Evolutionary conservation across 2,888 invertebrate genomes (phyloP).

Genomic region (Meteorus colon): DNA sequence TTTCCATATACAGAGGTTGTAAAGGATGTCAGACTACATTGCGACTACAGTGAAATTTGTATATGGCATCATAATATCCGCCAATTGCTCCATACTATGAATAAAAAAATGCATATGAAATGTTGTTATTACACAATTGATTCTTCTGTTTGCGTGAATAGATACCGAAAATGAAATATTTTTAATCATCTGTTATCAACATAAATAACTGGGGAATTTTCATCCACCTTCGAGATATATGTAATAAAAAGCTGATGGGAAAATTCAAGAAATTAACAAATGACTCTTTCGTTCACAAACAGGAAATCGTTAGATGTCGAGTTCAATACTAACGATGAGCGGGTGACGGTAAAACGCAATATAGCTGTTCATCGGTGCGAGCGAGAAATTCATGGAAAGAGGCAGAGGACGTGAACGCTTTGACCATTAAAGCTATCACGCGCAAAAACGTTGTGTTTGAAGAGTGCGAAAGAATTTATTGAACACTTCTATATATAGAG

Average conservation of each 20-base stretch:
- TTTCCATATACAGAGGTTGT: background rate
- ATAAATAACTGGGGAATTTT: background rate
- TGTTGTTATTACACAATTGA: background rate
- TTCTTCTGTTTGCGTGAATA: background rate
- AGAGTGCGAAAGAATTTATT: slow-evolving; percentile 53
- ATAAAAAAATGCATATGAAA: background rate
- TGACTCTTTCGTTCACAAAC: background rate
- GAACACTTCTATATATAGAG: slow-evolving; percentile 32
- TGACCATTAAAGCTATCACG: slow-evolving; percentile 47
- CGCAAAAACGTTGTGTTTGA: slow-evolving; percentile 47
- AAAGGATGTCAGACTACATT: slow-evolving; percentile 15
- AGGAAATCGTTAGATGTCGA: slow-evolving; percentile 22
- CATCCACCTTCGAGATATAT: background rate
- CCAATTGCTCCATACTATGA: background rate
- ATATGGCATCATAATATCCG: slow-evolving; percentile 5
- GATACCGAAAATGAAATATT: background rate
- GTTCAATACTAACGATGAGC: slow-evolving; percentile 4
- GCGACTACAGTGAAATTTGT: slow-evolving; percentile 1
- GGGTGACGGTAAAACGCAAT: slow-evolving; percentile 35
- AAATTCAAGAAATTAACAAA: background rate
- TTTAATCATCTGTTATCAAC: background rate
- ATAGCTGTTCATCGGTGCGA: slow-evolving; percentile 8
- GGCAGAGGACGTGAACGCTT: background rate
- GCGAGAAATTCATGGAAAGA: background rate
- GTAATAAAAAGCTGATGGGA: background rate